Evolutionary conservation across 2,888 invertebrate genomes (phyloP), one percentile per base, ranked within the genome.

Genomic region (Matsumyia berberina): DNA sequence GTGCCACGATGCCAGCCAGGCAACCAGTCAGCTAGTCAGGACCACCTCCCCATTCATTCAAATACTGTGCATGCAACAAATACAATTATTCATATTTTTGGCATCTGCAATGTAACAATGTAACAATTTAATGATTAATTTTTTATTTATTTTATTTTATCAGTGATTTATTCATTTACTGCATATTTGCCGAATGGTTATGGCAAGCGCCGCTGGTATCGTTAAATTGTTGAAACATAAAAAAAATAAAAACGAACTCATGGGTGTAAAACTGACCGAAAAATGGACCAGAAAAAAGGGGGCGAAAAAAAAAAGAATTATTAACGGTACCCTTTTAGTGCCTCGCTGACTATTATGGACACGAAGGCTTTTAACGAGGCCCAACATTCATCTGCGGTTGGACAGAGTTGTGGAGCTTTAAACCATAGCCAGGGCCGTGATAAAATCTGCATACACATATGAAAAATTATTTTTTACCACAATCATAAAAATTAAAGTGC

Each of bases 41-140:
- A 39, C 44, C 17, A 31, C 31, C 57, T 1, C 24, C 7, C 44
- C 12, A 11, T 11, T 33, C 31, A 51, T 37, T 74, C 62, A 37
- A 46, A 78, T 69, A 53, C 62, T 69, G 39, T 49, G 72, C 82
- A 77, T 67, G 72, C 78, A 77, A 82, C 82, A 82, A 77, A 78
- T 72, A 60, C 66, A 78, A 72, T 78, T 78, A 72, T 78, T 82
- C 82, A 82, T 67, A 72, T 72, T 82, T 81, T 66, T 77, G 78
- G 60, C 78, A 72, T 82, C 70, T 85, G 85, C 64, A 80, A 79
- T 69, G 79, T 80, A 76, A 85, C 64, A 80, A 79, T 69, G 79
- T 80, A 76, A 85, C 80, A 70, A 80, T 80, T 80, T 80, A 79
- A 85, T 80, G 85, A 85, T 80, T 85, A 76, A 83, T 85, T 80